Conservation (phyloP, 2,113 vertebrate species). For the Prolemur simus region DNA sequence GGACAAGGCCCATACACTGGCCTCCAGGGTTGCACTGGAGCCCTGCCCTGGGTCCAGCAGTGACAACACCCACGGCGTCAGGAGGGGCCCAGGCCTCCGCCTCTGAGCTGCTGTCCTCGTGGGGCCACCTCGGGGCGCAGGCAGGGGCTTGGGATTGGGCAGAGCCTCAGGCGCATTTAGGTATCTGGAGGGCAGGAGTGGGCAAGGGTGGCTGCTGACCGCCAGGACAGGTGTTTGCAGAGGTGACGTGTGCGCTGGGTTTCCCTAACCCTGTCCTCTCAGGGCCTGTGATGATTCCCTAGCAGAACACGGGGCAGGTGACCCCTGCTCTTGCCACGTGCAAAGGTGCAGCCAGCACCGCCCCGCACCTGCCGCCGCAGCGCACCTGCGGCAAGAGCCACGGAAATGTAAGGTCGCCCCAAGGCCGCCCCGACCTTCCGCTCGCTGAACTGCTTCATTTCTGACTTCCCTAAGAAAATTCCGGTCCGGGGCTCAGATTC, state of each 20-base stretch:
- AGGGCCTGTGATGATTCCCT: not conserved
- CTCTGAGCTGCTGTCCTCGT: rapidly evolving
- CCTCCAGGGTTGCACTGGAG: rapidly evolving
- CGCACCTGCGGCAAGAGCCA: rapidly evolving
- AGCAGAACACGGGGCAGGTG: rapidly evolving
- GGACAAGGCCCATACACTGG: not conserved
- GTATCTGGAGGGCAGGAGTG: too few species aligned
- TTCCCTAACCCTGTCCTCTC: not conserved
- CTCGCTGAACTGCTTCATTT: too few species aligned
- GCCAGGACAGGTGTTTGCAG: too few species aligned
- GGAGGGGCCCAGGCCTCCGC: not conserved
- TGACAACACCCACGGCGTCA: rapidly evolving
- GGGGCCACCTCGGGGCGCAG: rapidly evolving
- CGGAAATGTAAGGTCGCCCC: rapidly evolving
- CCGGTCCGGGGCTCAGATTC: rapidly evolving
- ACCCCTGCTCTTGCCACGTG: not conserved
- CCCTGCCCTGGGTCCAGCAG: not conserved
- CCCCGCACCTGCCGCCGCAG: not conserved
- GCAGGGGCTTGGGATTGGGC: not conserved
- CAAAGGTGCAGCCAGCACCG: rapidly evolving
- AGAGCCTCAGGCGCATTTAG: too few species aligned
- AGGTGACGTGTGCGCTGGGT: rapidly evolving
- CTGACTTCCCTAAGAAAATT: not conserved
- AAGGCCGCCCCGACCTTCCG: rapidly evolving
- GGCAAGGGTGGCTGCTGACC: not conserved